Evolutionary conservation across 2,888 invertebrate species (phyloP).

Genomic region (Pemphredon lugubris): DNA sequence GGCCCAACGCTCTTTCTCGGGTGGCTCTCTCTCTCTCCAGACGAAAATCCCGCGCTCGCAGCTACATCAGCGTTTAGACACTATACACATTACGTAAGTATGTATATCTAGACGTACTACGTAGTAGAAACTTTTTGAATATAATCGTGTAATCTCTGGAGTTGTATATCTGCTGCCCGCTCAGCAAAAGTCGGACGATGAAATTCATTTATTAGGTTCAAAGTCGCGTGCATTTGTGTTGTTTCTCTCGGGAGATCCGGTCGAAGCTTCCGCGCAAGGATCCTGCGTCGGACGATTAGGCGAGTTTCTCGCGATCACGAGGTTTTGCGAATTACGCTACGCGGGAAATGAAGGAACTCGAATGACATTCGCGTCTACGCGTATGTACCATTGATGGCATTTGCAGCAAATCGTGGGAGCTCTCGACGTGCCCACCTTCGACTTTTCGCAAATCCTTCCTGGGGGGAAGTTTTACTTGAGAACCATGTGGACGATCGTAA

Average conservation of each 20-base stretch:
- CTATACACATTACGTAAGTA: slow-evolving; percentile 71
- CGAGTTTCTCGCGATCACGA: not conserved
- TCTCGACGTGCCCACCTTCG: slow-evolving; percentile 31
- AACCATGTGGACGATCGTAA: slow-evolving; percentile 3
- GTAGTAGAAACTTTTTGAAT: slow-evolving; percentile 74
- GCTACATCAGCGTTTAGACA: slow-evolving; percentile 71
- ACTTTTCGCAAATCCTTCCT: not conserved
- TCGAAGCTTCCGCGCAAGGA: slow-evolving; percentile 56
- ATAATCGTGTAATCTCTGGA: slow-evolving; percentile 63
- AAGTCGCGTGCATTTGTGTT: slow-evolving; percentile 66
- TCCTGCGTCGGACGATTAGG: not conserved
- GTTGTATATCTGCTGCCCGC: slow-evolving; percentile 50
- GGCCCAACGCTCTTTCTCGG: slow-evolving; percentile 29
- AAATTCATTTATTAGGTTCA: slow-evolving; percentile 65
- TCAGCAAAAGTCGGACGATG: slow-evolving; percentile 59
- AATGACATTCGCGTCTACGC: not conserved
- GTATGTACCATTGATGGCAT: slow-evolving; percentile 7
- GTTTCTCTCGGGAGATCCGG: slow-evolving; percentile 58
- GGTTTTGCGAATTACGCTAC: slow-evolving; percentile 19
- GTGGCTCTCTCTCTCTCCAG: slow-evolving; percentile 36
- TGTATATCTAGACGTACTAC: slow-evolving; percentile 74
- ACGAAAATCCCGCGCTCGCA: slow-evolving; percentile 63
- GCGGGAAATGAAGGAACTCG: slow-evolving; percentile 17
- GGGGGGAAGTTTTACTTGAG: slow-evolving; percentile 32
- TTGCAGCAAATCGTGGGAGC: slow-evolving; percentile 30